Base-by-base conservation (phyloP, 92 coral and sea anemone species). In the Actinernus sp. region DNA sequence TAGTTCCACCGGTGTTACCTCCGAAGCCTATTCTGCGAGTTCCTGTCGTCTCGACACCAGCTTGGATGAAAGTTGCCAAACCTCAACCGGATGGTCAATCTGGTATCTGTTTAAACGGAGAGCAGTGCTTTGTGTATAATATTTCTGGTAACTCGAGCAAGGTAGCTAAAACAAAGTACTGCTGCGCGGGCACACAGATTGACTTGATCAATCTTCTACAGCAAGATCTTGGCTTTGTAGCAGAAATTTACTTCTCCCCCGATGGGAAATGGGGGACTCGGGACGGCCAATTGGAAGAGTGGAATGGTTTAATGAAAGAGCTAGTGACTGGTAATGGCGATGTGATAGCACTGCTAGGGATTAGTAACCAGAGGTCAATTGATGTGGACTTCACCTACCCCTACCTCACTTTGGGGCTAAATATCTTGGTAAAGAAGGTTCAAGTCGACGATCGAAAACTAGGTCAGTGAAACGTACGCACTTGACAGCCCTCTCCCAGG, bases 131-230 rank as follows among this genome's bases (percentile, higher is more conserved):
- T 36, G 19, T 39, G 4, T 57, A 67, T 27, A 4, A 19, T 2
- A n/a, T 14, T 6, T 16, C 50, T 0, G 13, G n/a, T 4, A 61
- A 83, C 38, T 40, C 66, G 1, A 68, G 50, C 16, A 34, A 27
- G 16, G 27, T 12, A 12, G 22, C 24, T 17, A 38, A 23, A 25
- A 49, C 50, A 2, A 61, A 59, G 3, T 53, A 44, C 5, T 84
- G 90, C 38, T 84, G 90, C 22, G 74, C 48, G 4, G 90, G 90
- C 8, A 74, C 90, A 8, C 67, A 73, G 26, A 77, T 84, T 49
- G 90, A 84, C 36, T 70, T 84, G 37, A 45, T 84, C 26, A 61
- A 55, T 3, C 70, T 77, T 18, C 46, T 84, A 5, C 68, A 70
- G 29, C 76, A 55, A 31, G 90, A 84, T 45, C 79, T 84, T n/a